Base-by-base conservation (phyloP, 2,113 vertebrate genomes). In the Bambusicola thoracicus region DNA sequence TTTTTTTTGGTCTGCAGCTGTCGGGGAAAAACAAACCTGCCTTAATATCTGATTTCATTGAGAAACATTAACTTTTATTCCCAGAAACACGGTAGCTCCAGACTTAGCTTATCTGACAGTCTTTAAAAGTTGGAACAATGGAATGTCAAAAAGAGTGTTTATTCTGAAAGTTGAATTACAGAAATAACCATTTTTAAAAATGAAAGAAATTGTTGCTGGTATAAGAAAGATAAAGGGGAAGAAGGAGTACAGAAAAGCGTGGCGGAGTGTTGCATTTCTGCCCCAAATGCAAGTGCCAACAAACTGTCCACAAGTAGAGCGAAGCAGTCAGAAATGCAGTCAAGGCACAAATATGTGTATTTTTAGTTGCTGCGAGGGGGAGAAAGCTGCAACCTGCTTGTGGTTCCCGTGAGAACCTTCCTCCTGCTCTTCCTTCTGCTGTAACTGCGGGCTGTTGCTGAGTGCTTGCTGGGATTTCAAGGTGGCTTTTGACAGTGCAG, bases 161-260 rank as follows among this genome's bases (percentile, higher is more conserved):
- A 36, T 8, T 78, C 38, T 77, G 41, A 53, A 27, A 56, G 58
- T 51, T 58, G 59, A 90, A 66, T 85, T 94, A 55, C 81, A 93
- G 67, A 79, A 95, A 85, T 82, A 85, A 53, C 43, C 74, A 7
- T 83, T 91, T 65, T 82, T 85, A 79, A 62, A 87, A 93, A 38
- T 49, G 78, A 92, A 92, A 93, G 36, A 82, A 56, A 40, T 75
- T 92, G 65, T 91, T 95, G 85, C 93, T 84, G 51, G 56, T 61
- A 43, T 88, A 88, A 90, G 91, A 87, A 83, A 91, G 92, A 94
- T 94, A 94, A 96, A 95, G 43, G 48, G 87, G 89, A 96, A 95
- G 87, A 83, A 68, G 56, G 55, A 83, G 78, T 49, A 19, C 65
- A 92, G 94, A 94, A 88, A 58, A 75, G 76, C 48, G 36, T 79